Evolutionary conservation across 2,888 invertebrate species (phyloP), one percentile per base, ranked within the genome.

Genomic region (Hypomecis atomaria): DNA sequence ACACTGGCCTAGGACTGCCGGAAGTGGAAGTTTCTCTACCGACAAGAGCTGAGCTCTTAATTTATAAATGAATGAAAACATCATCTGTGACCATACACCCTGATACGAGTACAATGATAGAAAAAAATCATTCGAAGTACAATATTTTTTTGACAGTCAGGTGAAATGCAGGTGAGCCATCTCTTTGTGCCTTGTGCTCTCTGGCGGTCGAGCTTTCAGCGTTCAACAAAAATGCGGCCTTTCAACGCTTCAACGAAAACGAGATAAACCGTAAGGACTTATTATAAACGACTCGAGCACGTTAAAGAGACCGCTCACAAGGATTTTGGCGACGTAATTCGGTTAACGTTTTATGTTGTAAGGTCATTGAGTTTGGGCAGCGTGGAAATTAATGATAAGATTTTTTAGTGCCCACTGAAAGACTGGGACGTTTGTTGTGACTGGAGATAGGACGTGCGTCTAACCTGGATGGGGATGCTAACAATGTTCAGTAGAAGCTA

Each of bases 241-340:
- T 85, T 79, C 76, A 70, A 48, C 67, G 73, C 81, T 84, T 79
- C 77, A 66, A 50, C 66, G 72, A 76, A 81, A 78, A 78, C 71
- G 70, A 81, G 83, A 83, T 83, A 82, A 85, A 85, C 81, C 78
- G 75, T 77, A 71, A 75, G 69, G 75, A 71, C 72, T 77, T 73
- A 74, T 79, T 75, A 72, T 74, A 76, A 74, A 75, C 72, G 74
- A 70, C 71, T 72, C 65, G 65, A 61, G 65, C 60, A 65, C 62
- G 61, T 58, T 65, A 53, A 59, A 57, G 54, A 59, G 59, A 62
- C 59, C 52, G 57, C 63, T 63, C 61, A 61, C 52, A 65, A 40
- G 49, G 59, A 56, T 65, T 65, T 62, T 47, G 36, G 40, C 34
- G 52, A 44, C 45, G 40, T 66, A 67, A 69, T 66, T 65, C 65